Evolutionary conservation across 1,140 invertebrate genomes (phyloP).

Genomic region (Aricia agestis): DNA sequence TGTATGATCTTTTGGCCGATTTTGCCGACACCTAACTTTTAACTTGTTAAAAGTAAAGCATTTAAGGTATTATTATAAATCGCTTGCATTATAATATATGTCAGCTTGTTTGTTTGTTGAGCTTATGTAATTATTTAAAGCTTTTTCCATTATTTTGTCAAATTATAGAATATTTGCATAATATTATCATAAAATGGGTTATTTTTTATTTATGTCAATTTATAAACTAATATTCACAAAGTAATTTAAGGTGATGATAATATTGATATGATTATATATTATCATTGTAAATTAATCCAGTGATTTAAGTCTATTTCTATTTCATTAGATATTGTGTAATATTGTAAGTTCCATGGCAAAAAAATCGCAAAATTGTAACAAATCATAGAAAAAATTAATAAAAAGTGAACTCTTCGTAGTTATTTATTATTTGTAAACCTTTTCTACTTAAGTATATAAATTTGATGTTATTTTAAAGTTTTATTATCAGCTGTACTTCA

Average conservation of each 20-base stretch:
- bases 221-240: slow-evolving; percentile 26
- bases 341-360: slow-evolving; percentile 62
- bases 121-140: slow-evolving; percentile 39
- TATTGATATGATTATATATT: slow-evolving; percentile 62
- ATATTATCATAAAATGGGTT: slow-evolving; percentile 2
- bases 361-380: slow-evolving; percentile 73
- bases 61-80: slow-evolving; percentile 10
- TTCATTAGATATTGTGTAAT: slow-evolving; percentile 61
- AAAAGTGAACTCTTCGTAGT: slow-evolving; percentile 71
- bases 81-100: slow-evolving; percentile 15
- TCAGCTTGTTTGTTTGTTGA: slow-evolving; percentile 44
- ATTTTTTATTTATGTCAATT: slow-evolving; percentile 48
- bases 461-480: neutral
- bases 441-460: slow-evolving; percentile 5
- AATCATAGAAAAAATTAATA: slow-evolving; percentile 70
- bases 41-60: slow-evolving; percentile 20
- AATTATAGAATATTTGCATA: neutral
- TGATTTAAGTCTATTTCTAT: slow-evolving; percentile 68
- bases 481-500: neutral
- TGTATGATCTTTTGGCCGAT: slow-evolving; percentile 57
- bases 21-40: slow-evolving; percentile 25
- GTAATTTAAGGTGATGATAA: slow-evolving; percentile 57
- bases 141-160: slow-evolving; percentile 34
- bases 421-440: slow-evolving; percentile 13
- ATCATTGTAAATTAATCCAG: slow-evolving; percentile 71